Base-by-base conservation (phyloP, 2,797 vertebrate species). In the Eidolon dupreanum region DNA sequence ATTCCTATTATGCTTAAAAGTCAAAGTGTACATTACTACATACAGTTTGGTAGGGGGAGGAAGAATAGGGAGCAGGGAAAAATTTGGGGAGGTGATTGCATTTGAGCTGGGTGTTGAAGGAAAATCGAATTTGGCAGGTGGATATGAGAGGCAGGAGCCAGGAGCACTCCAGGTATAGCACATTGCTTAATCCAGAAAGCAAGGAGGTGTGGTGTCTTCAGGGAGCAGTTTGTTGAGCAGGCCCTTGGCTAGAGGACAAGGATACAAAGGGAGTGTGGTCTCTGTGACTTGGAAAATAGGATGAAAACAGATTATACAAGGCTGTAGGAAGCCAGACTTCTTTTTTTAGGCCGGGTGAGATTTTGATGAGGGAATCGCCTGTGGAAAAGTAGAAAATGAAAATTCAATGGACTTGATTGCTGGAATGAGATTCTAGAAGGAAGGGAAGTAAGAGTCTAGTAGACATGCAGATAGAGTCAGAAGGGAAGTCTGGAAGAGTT, bases 351-450 rank as follows among this genome's bases (percentile, higher is more conserved):
- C 41, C 28, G 84, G 36, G 51, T 68, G 20, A 88, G 74, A 88
- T 78, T 78, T 68, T 91, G 43, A 74, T 91, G 70, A 86, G 73
- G 73, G 90, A 93, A 28, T 87, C 41, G 51, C 13, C 41, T 83
- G 20, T 65, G 28, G 46, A 78, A 70, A 75, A n/a, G 41, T 87
- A 89, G 88, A 95, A 94, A 79, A 38, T 90, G 63, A 95, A 95
- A 91, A 93, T 70, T 61, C 46, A 53, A 1, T 92, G 38, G 53
- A 1, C 17, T 57, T 57, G 59, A 71, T 92, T 87, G 46, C 41
- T 91, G 6, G 77, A 73, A 71, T 85, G n/a, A 82, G 43, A 94
- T 92, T 93, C 33, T 83, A 61, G 38, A 86, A 82, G 65, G 38
- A 75, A 75, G 43, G 51, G 79, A 84, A 31, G 43, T 84, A 77